These are phyloP conservation scores for Drosophila gaucha DNA, from an alignment of 2,888 invertebrate species.

Conservation along the genomic window DNA sequence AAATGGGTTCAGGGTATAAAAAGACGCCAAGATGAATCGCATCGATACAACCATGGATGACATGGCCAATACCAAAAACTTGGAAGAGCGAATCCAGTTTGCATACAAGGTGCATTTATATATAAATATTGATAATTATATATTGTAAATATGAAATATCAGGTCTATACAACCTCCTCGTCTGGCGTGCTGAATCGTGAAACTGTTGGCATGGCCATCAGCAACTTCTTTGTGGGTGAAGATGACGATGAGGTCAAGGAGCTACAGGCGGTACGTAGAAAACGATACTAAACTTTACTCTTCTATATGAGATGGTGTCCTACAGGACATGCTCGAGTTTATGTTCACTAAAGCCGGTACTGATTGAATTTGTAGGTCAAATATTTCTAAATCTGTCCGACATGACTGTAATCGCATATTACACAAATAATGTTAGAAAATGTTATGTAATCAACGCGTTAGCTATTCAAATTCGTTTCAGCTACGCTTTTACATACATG, in stretches of 20 bases:
- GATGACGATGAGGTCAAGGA: slow-evolving; percentile 91
- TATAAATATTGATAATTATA: background rate
- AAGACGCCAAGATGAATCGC: slow-evolving; percentile 70
- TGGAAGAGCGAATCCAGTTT: slow-evolving; percentile 89
- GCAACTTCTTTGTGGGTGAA: slow-evolving; percentile 85
- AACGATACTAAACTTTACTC: too few species aligned
- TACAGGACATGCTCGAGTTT: slow-evolving; percentile 89
- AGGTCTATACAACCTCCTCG: slow-evolving; percentile 88
- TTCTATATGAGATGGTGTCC: background rate
- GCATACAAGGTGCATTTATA: slow-evolving; percentile 86
- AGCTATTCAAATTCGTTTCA: background rate
- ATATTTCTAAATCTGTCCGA: slow-evolving; percentile 87
- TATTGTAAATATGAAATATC: background rate
- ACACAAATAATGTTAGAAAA: slow-evolving; percentile 75
- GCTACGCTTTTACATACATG: background rate
- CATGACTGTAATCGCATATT: slow-evolving; percentile 81
- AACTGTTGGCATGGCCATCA: slow-evolving; percentile 87
- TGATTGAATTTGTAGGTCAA: slow-evolving; percentile 90
- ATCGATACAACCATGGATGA: slow-evolving; percentile 87
- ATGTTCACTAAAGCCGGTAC: slow-evolving; percentile 89
- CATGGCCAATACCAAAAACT: slow-evolving; percentile 88
- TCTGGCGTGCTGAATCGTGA: slow-evolving; percentile 89
- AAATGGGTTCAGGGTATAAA: too few species aligned
- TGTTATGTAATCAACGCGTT: too few species aligned
- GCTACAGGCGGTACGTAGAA: slow-evolving; percentile 68